These are phyloP conservation scores for Amphipyra tragopoginis DNA, from an alignment of 2,888 invertebrate genomes.

Conservation along the genomic window DNA sequence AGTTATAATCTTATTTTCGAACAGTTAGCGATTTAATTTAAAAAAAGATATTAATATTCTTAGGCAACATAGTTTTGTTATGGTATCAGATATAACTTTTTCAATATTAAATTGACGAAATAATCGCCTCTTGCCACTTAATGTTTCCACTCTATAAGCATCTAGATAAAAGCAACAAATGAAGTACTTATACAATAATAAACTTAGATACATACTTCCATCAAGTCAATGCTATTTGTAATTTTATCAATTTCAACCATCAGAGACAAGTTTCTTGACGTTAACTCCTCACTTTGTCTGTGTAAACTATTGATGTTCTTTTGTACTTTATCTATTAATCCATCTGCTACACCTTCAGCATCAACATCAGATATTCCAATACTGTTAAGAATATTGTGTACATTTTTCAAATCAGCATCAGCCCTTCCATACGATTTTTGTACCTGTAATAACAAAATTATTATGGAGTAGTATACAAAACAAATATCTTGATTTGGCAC, in stretches of 20 bases:
- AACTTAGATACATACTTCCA: conserved; percentile 69
- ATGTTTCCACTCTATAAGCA: too few species aligned
- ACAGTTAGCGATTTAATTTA: too few species aligned
- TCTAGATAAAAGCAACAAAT: too few species aligned
- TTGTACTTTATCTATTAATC: conserved; percentile 78
- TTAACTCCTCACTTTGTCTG: conserved; percentile 81
- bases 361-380: conserved; percentile 77
- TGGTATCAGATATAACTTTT: too few species aligned
- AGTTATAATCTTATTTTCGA: too few species aligned
- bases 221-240: conserved; percentile 64
- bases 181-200: background rate
- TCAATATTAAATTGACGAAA: too few species aligned
- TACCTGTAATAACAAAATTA: conserved; percentile 66
- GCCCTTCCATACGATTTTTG: conserved; percentile 79
- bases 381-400: conserved; percentile 76
- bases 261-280: conserved; percentile 77
- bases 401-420: conserved; percentile 86
- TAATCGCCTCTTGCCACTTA: too few species aligned
- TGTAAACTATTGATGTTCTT: conserved; percentile 75
- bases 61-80: too few species aligned
- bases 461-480: too few species aligned
- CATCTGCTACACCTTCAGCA: conserved; percentile 65
- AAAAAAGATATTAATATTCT: too few species aligned
- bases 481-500: too few species aligned
- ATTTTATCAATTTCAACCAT: conserved; percentile 82